Evolutionary conservation across 2,888 invertebrate genomes (phyloP), one percentile per base, ranked within the genome.

Genomic region (Apoderus coryli): DNA sequence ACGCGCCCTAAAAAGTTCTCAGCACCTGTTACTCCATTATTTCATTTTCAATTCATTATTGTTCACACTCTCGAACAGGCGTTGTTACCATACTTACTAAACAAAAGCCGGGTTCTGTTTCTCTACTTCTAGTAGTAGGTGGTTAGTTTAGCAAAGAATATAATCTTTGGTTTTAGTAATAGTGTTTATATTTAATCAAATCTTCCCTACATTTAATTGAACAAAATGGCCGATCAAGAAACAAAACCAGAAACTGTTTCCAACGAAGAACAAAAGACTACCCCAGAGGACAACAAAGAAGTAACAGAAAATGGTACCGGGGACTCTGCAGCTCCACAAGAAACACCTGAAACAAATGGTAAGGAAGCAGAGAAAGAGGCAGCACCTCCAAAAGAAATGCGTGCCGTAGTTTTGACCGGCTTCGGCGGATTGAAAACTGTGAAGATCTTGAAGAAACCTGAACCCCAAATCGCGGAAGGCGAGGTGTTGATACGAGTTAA

Each of bases 361-460:
- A 19, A 19, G 19, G 41, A 33, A 33, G 43, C 41, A 29, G 43
- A 46, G 29, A 47, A 47, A 29, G 68, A 64, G 48, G 43, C 47
- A 15, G 65, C 64, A 49, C 68, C 72, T 44, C 74, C 75, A 43
- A 80, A 81, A 59, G 80, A 84, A 63, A 84, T 85, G 82, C 69
- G 79, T 52, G 80, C 81, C 33, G 74, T 86, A 46, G 77, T 84
- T 40, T 69, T 86, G 45, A 79, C 77, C 42, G 79, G 81, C 48
- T 88, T 84, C 60, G 88, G 86, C 22, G 85, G 85, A 24, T 65
- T 84, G 38, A 85, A 85, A 59, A 75, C 78, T 53, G 76, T 86
- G 45, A 85, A 85, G 63, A 75, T 81, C 43, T 67, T 76, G 49
- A 80, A 76, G 59, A 79, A 78, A 53, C 77, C 80, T 14, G 81